These are phyloP conservation scores for Gonioctena quinquepunctata DNA, from an alignment of 1,140 invertebrate species.

Conservation along the genomic window DNA sequence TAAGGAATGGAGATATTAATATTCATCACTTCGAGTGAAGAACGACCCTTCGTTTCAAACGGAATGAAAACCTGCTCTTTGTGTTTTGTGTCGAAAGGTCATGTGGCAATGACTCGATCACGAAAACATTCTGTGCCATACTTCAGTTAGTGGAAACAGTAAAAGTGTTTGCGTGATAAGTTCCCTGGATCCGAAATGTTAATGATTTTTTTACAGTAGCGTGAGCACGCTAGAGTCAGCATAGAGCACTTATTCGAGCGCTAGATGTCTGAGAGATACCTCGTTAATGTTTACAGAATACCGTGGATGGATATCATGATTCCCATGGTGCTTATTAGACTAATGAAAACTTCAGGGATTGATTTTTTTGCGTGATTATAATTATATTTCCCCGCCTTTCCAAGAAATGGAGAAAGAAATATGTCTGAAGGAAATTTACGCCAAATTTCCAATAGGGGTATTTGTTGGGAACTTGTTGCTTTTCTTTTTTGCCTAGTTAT, in stretches of 20 bases:
- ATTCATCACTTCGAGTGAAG: not conserved
- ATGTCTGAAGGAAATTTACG: no score
- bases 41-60: no score
- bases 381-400: no score
- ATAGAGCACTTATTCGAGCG: not conserved
- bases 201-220: constrained; percentile 5
- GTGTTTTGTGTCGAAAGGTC: not conserved
- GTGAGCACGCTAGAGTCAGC: not conserved
- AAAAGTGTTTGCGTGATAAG: constrained; percentile 9
- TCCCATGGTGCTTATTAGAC: not conserved
- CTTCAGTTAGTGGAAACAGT: not conserved
- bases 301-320: not conserved
- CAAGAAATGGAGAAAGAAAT: no score
- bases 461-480: no score
- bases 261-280: not conserved
- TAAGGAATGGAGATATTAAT: not conserved
- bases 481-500: no score
- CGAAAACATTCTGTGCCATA: not conserved
- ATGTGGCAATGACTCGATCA: not conserved
- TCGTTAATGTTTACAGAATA: not conserved
- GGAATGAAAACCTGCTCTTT: not conserved
- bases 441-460: no score
- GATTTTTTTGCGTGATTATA: no score
- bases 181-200: constrained; percentile 1
- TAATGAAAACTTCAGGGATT: not conserved